Evolutionary conservation across 2,888 invertebrate species (phyloP), one percentile per base, ranked within the genome.

Genomic region (Bombylius major): DNA sequence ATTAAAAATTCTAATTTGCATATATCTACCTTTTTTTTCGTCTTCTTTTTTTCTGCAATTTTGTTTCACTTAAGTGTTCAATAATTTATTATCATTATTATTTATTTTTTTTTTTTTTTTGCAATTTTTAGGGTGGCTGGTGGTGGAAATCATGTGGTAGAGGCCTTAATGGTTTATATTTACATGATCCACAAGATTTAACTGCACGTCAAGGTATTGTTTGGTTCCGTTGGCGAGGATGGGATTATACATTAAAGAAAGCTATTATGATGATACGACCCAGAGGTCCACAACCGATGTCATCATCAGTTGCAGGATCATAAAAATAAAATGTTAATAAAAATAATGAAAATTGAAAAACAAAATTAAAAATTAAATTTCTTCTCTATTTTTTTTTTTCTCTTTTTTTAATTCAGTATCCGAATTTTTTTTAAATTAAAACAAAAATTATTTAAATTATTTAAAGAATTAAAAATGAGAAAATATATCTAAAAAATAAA

Each of bases 131-230:
- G 73, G 92, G 92, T 53, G 92, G 92, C 6, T 93, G 92, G 92
- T 93, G 92, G 92, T 92, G 92, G 92, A 90, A 92, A 69, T 91
- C 90, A 0, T 93, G 92, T 68, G 92, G 92, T 33, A 80, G 92
- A 66, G 92, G 92, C 9, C 80, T 93, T 34, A 93, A 93, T 69
- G 92, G 92, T 13, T 80, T 92, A 42, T 92, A 93, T 69, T 77
- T 92, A 50, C 90, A 91, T 65, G 90, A 92, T 73, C 90, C 90
- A 2, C 90, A 91, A 73, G 91, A 92, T 75, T 79, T 90, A 59
- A 91, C 90, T 50, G 91, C 91, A 57, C 80, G 91, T 69, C 91
- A 92, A 84, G 91, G 90, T 61, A 92, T 93, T 64, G 92, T 93
- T 7, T 93, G 92, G 92, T 93, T 92, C 83, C 86, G 92, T 67